Conservation (phyloP, 1,140 invertebrate genomes). For the Akabosia matsudoensis region DNA sequence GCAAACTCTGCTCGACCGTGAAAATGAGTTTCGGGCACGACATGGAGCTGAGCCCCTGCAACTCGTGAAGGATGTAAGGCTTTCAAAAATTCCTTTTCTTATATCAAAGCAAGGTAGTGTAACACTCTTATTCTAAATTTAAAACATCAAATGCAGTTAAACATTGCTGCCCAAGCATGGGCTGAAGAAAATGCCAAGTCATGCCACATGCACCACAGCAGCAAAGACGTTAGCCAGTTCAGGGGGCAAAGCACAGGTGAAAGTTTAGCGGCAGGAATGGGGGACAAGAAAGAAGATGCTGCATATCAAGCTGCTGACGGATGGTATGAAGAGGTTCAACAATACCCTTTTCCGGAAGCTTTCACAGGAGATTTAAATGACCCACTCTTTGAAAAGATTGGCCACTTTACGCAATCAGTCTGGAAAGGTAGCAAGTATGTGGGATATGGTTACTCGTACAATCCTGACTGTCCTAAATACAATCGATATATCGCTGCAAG, state of each 20-base stretch:
- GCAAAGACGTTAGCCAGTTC: neutral
- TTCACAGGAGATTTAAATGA: no score
- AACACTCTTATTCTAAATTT: neutral
- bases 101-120: no score
- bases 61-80: neutral
- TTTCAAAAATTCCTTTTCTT: neutral
- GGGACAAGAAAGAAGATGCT: neutral
- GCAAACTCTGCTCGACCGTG: neutral
- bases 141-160: neutral
- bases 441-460: neutral
- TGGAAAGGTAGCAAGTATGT: neutral
- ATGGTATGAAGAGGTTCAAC: conserved; percentile 3
- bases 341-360: neutral
- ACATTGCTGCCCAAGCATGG: neutral
- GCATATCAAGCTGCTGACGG: neutral
- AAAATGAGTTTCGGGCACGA: neutral
- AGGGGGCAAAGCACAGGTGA: neutral
- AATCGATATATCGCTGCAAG: neutral
- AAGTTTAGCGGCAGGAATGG: neutral
- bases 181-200: neutral
- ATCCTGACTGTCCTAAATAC: neutral
- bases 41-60: neutral
- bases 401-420: neutral
- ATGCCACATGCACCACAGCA: neutral
- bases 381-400: neutral